phyloP scores from a whole-genome alignment of 2,888 invertebrate species.

The Emmelina monodactyla region DNA sequence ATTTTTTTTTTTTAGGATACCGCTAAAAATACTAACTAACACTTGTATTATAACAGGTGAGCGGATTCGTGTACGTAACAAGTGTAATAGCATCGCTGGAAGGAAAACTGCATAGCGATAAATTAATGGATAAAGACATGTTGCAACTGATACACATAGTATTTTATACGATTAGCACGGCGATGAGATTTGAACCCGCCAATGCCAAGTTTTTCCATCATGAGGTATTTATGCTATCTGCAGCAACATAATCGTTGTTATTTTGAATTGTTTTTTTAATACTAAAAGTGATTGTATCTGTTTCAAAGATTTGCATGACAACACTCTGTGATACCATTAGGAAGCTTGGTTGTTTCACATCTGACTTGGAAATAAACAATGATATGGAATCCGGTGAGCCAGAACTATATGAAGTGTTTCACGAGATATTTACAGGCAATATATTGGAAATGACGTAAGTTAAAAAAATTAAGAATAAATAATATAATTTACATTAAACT shows the following conservation, averaged over 20 bases:
- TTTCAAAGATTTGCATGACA: constrained; percentile 84
- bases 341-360: constrained; percentile 87
- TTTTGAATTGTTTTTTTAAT: not conserved
- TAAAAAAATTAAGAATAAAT: not conserved
- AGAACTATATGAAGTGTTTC: constrained; percentile 65
- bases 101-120: constrained; percentile 70
- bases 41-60: constrained; percentile 60
- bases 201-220: constrained; percentile 98
- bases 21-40: no score
- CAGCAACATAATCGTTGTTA: not conserved
- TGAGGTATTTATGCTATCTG: constrained; percentile 69
- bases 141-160: constrained; percentile 84
- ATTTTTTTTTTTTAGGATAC: no score
- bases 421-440: constrained; percentile 79
- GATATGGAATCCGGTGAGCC: constrained; percentile 48
- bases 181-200: constrained; percentile 99
- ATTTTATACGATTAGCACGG: constrained; percentile 93
- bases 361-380: constrained; percentile 49
- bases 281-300: not conserved
- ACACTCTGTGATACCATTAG: constrained; percentile 93
- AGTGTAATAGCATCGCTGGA: constrained; percentile 94
- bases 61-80: constrained; percentile 97
- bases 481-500: not conserved
- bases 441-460: constrained; percentile 73
- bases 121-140: constrained; percentile 66